Conservation (phyloP, 2,888 invertebrate genomes). For the Heliconius cydno region DNA sequence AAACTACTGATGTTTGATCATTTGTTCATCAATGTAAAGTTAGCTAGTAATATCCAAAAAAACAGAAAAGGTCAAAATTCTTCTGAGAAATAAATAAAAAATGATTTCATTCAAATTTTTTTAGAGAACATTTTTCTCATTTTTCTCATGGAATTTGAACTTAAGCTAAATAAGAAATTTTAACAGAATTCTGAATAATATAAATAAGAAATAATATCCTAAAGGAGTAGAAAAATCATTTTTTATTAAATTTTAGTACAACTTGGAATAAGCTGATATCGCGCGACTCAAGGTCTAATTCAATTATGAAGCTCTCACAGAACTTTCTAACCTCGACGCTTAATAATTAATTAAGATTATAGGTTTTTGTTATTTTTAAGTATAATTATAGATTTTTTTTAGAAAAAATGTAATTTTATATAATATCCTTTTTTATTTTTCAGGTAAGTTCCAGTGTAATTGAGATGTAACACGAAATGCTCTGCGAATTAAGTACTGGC, state of each 20-base stretch:
- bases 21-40: too few relatives aligned
- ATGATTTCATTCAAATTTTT: background rate
- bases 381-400: background rate
- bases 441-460: slow-evolving; percentile 40
- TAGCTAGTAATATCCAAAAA: too few relatives aligned
- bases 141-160: background rate
- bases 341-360: slow-evolving; percentile 21
- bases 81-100: background rate
- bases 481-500: background rate
- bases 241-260: slow-evolving; percentile 11
- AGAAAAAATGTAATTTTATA: background rate
- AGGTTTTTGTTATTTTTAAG: background rate
- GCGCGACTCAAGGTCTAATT: slow-evolving; percentile 27
- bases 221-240: background rate
- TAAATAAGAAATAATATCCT: background rate
- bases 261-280: slow-evolving; percentile 14
- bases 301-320: slow-evolving; percentile 30
- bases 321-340: slow-evolving; percentile 17
- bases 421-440: slow-evolving; percentile 31
- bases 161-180: background rate
- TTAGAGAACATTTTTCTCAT: background rate
- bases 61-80: background rate
- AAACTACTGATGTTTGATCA: too few relatives aligned
- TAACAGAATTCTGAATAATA: background rate
- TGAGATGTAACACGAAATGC: background rate